Base-by-base conservation (phyloP, 1,140 invertebrate species). In the Pseudomyrmex pallidus region DNA sequence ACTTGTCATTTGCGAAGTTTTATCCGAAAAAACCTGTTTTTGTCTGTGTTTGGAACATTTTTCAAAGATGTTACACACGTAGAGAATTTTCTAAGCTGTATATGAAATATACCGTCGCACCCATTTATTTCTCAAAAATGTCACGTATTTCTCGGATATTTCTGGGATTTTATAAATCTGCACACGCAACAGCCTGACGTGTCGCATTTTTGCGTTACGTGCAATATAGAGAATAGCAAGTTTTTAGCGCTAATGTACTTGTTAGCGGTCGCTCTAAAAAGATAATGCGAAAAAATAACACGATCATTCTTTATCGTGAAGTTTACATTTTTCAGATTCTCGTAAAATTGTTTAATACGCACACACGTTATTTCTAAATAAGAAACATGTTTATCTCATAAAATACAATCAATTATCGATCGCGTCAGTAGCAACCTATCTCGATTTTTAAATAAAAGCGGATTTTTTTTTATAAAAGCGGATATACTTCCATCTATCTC, bases 141-240 rank as follows among this genome's bases (percentile, higher is more conserved):
- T 70, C 67, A 70, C 67, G 46, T 70, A 80, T 80, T 17, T 80
- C n/a, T 20, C 2, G 66, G 44, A 80, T 80, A 70, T 70, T 77
- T 70, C 22, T 22, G 66, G 54, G 52, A 61, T 70, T 77, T 80
- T 80, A 68, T 70, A 80, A 70, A 70, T 80, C 54, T 35, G n/a
- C 52, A 17, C 52, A 50, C 20, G 13, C 15, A 8, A 35, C 35
- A 68, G 12, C 54, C 9, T 15, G 15, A 20, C 46, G n/a, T 59
- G 22, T 70, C 54, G 64, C 20, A 48, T 22, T 59, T 80, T 70
- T 59, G 35, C 8, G n/a, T 57, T 20, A 46, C 50, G 2, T 44
- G 48, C 17, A 7, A 12, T 3, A 25, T 9, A 57, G 17, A 78
- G 35, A 44, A 48, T 25, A 20, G 57, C 57, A 2, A 57, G 17